Evolutionary conservation across 2,113 vertebrate genomes (phyloP).

Genomic region (Lepus americanus): DNA sequence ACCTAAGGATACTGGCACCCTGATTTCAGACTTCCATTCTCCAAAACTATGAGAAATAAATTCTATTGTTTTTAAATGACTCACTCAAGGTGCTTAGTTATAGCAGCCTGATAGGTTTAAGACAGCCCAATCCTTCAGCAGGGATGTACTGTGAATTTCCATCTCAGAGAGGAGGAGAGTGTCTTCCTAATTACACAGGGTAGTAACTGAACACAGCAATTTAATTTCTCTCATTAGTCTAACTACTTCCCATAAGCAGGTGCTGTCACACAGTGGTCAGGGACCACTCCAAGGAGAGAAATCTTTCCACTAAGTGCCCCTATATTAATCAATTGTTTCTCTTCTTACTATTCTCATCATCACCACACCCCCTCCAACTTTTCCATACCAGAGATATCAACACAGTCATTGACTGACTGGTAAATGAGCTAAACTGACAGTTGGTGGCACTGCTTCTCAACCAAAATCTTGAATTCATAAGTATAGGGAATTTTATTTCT

Average conservation of each 20-base stretch:
- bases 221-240: background rate
- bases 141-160: background rate
- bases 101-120: background rate
- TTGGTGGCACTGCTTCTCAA: constrained; percentile 80
- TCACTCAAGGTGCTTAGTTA: background rate
- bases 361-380: background rate
- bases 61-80: background rate
- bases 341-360: background rate
- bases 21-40: background rate
- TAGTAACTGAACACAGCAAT: background rate
- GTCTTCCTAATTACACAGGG: background rate
- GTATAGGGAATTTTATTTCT: background rate
- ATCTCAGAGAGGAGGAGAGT: background rate
- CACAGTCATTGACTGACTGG: background rate
- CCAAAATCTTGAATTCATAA: constrained; percentile 44
- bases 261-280: background rate
- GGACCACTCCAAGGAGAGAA: background rate
- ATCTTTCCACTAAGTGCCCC: background rate
- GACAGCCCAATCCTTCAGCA: background rate
- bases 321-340: background rate
- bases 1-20: background rate
- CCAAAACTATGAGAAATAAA: background rate
- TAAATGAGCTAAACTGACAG: constrained; percentile 57
- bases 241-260: background rate
- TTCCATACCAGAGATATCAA: background rate